Base-by-base conservation (phyloP, 2,888 invertebrate species). In the Sarcophaga subvicina region DNA sequence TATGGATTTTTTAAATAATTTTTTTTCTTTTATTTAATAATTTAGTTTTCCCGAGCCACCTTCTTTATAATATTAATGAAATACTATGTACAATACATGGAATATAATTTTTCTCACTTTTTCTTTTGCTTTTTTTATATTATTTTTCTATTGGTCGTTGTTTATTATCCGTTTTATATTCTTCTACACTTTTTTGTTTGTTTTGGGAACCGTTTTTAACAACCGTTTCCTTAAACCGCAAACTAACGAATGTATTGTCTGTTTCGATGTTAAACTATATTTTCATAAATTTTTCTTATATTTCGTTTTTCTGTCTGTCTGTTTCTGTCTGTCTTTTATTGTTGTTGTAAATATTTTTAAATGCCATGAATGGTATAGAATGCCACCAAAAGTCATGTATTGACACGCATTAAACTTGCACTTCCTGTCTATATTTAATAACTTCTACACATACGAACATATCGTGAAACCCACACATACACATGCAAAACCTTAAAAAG, bases 341-440 rank as follows among this genome's bases (percentile, higher is more conserved):
- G 54, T 59, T 75, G 69, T 78, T 72, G 12, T 76, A 49, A 45
- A 22, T 59, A 20, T 72, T 79, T 47, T 66, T 67, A 86, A 83
- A 83, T 86, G 64, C 62, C 80, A 84, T 64, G 37, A 37, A 37
- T 37, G 63, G 45, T 60, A 70, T 64, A 63, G 49, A 79, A 49
- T 12, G 75, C 54, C 20, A 62, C 12, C 71, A 81, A 45, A 76
- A 70, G n/a, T 79, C 70, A 47, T 59, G 81, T 76, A 72, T 60
- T 71, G 82, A 85, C 85, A 88, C 87, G 86, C 87, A 88, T 89
- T 89, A 80, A 87, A 84, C 81, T 82, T 89, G 89, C 89, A 89
- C 80, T 89, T 89, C 87, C 88, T 88, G 85, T 70, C 70, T 75
- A 54, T 54, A 54, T 54, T 54, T 54, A 77, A 70, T 73, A 70